A percentile compares a stretch with the other conserved stretches of the same genome.
phyloP scores from a whole-genome alignment of 2,797 vertebrate species.

The Hozukius guyotensis region DNA sequence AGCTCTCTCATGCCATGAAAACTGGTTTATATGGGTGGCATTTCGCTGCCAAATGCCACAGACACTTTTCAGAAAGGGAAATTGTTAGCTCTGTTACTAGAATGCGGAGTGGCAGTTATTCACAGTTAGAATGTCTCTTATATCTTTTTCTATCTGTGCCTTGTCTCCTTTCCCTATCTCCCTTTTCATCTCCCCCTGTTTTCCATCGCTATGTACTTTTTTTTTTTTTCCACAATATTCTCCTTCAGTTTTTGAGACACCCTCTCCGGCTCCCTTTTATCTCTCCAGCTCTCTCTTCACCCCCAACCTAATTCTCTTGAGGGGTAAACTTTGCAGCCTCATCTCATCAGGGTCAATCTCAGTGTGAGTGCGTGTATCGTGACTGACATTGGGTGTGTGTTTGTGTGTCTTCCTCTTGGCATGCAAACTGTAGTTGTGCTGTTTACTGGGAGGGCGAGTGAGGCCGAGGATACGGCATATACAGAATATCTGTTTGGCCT shows the following conservation, averaged over 20 bases:
- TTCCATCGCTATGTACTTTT: constrained; percentile 18
- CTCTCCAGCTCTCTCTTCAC: neutral
- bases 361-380: constrained; percentile 9
- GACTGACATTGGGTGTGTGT: constrained; percentile 1
- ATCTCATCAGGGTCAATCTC: constrained; percentile 34
- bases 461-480: neutral
- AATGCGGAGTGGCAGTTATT: constrained; percentile 57
- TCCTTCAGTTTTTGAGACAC: neutral
- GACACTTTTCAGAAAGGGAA: constrained; percentile 57
- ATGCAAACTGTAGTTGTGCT: neutral
- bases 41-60: constrained; percentile 64
- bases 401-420: neutral
- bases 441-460: neutral
- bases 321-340: constrained; percentile 37
- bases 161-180: constrained; percentile 6
- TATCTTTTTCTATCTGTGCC: constrained; percentile 12
- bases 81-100: constrained; percentile 56
- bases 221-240: neutral
- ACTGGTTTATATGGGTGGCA: constrained; percentile 66
- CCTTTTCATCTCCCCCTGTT: constrained; percentile 1
- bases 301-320: neutral
- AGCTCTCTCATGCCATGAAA: constrained; percentile 65
- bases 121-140: constrained; percentile 29
- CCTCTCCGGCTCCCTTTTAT: neutral
- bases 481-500: constrained; percentile 40